Evolutionary conservation across 2,113 vertebrate species (phyloP).

Genomic region (Corythaeola cristata): DNA sequence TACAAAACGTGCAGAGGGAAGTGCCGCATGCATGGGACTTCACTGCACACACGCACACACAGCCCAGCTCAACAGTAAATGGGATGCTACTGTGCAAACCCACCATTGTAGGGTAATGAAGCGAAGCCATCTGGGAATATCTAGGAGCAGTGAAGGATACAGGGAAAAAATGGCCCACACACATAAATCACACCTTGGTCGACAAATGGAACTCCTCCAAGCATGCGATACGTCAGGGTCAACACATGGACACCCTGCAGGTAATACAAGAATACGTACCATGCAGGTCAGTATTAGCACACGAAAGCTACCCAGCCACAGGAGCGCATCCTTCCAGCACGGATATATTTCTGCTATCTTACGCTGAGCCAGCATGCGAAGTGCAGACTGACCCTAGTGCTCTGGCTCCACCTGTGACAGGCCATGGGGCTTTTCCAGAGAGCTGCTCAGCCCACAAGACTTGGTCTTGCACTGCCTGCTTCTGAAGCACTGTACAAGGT

Average conservation of each 20-base stretch:
- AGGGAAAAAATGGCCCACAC: background rate
- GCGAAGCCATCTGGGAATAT: background rate
- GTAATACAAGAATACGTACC: background rate
- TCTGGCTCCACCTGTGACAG: background rate
- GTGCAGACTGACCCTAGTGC: rapidly evolving
- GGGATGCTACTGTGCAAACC: background rate
- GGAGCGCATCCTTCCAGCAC: background rate
- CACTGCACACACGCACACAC: background rate
- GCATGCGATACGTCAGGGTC: background rate
- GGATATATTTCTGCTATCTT: background rate
- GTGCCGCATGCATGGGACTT: background rate
- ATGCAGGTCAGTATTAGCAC: background rate
- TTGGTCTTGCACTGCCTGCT: background rate
- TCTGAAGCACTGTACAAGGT: background rate
- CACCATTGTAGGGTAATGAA: background rate
- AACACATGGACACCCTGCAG: rapidly evolving
- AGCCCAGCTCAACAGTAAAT: background rate
- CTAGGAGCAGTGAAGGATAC: background rate
- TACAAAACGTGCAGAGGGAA: background rate
- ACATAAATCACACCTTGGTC: background rate
- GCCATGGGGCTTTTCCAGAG: background rate
- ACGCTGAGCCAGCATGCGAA: background rate
- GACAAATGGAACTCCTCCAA: background rate
- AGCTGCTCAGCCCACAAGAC: background rate
- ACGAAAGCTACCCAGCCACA: background rate